phyloP scores from a whole-genome alignment of 2,888 invertebrate genomes.

The Trissolcus japonicus region DNA sequence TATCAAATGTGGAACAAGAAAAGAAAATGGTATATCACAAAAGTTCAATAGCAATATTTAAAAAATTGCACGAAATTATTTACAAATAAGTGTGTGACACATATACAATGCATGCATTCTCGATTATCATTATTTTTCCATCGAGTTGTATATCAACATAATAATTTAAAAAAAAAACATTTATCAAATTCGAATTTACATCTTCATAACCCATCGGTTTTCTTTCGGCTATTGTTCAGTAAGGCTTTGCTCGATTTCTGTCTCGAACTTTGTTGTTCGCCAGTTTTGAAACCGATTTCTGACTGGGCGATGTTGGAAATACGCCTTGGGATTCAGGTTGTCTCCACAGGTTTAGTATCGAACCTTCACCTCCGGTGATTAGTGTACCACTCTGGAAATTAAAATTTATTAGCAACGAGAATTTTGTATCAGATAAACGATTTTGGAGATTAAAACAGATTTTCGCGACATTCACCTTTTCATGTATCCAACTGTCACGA shows the following conservation, averaged over 20 bases:
- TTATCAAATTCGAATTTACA: conserved; percentile 21
- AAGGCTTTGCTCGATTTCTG: conserved; percentile 69
- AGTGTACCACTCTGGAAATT: conserved; percentile 79
- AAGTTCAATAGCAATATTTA: no score
- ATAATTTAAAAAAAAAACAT: conserved; percentile 23
- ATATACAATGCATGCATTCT: conserved; percentile 22
- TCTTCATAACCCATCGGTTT: not conserved
- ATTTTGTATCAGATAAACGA: not conserved
- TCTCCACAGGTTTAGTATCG: conserved; percentile 82
- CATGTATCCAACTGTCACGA: conserved; percentile 82
- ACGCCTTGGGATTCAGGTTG: conserved; percentile 52
- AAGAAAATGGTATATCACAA: conserved; percentile 15
- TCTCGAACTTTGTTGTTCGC: conserved; percentile 66
- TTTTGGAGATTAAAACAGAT: not conserved
- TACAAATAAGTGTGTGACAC: conserved; percentile 20
- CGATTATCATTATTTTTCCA: not conserved
- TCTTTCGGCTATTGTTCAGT: conserved; percentile 54
- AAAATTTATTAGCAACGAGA: no score
- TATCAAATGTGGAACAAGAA: conserved; percentile 25
- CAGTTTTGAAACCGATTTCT: conserved; percentile 65
- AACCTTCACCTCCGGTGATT: conserved; percentile 85
- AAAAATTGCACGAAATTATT: conserved; percentile 4
- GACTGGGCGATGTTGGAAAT: conserved; percentile 56
- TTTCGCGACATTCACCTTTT: conserved; percentile 77
- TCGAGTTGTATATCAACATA: not conserved